Base-by-base conservation (phyloP, 92 coral and sea anemone species). In the Hydrozoanthus gracilis region DNA sequence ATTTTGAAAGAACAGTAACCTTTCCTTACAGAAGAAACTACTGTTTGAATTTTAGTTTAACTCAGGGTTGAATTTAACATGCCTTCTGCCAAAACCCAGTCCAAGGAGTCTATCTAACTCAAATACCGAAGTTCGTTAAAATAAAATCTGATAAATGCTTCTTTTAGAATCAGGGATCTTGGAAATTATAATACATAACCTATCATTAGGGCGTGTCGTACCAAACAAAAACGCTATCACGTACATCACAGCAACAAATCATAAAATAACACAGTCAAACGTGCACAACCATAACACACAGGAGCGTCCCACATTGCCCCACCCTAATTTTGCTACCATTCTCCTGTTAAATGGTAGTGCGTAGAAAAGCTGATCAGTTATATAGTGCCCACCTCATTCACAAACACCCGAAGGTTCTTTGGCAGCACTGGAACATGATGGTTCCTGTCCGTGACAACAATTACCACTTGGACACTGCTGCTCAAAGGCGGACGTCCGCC, bases 401-500 rank as follows among this genome's bases (percentile, higher is more conserved):
- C 77, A 46, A 86, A 84, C 78, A 91, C 77, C 45, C 55, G 73
- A 35, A 80, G 46, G 7, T 91, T 47, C 16, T 88, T 90, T 85
- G 92, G 89, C 13, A 71, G 44, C 6, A 64, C 71, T 54, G 90
- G 89, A 9, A 71, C 86, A 67, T 91, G 73, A 80, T 51, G 82
- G 50, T 80, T 73, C 18, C 87, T 83, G 76, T 76, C 45, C 15
- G 67, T 73, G 10, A 91, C 83, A 55, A 71, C 78, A 20, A 93
- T 91, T 69, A 78, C 61, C 60, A 93, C 93, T 3, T 79, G 82
- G 7, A 64, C 82, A 44, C 84, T 91, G 62, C 89, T 86, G 49
- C 89, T 72, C 78, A 91, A 73, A 6, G 77, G 83, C 60, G 92
- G 91, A 20, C 66, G 56, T 48, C 97, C 97, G 69, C 71, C 82